Percentiles rank a stretch among this genome's conserved stretches.
These are phyloP conservation scores for Thomomys bottae DNA, from an alignment of 2,113 vertebrate genomes.

Conservation along the genomic window DNA sequence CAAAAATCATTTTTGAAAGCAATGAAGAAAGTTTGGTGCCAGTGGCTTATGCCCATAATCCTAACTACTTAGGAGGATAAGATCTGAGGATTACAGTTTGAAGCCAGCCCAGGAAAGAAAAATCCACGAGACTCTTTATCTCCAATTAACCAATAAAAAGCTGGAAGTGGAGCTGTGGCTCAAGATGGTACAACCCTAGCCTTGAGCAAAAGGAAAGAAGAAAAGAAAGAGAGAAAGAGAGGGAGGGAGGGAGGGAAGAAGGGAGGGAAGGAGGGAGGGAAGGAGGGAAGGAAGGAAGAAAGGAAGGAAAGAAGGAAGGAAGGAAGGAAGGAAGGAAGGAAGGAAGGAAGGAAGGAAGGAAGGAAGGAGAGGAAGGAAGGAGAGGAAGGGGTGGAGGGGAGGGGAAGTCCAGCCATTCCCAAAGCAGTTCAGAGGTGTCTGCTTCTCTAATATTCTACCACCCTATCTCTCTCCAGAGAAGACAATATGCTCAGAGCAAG, in stretches of 20 bases:
- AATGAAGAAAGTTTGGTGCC: not conserved
- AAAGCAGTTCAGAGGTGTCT: not conserved
- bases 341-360: too few species aligned
- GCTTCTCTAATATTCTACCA: not conserved
- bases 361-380: too few species aligned
- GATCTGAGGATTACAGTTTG: not conserved
- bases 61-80: not conserved
- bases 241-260: too few species aligned
- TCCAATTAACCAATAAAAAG: too few species aligned
- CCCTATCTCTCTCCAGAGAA: not conserved
- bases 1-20: not conserved
- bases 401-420: not conserved
- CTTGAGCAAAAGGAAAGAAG: not conserved
- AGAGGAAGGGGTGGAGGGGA: not conserved
- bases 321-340: too few species aligned
- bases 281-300: too few species aligned
- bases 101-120: too few species aligned
- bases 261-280: too few species aligned
- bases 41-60: not conserved
- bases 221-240: not conserved
- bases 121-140: not conserved
- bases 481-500: not conserved
- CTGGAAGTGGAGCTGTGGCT: too few species aligned
- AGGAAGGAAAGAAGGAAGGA: too few species aligned
- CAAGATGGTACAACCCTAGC: too few species aligned